Evolutionary conservation across 2,888 invertebrate genomes (phyloP).

Genomic region (Therioaphis trifolii): DNA sequence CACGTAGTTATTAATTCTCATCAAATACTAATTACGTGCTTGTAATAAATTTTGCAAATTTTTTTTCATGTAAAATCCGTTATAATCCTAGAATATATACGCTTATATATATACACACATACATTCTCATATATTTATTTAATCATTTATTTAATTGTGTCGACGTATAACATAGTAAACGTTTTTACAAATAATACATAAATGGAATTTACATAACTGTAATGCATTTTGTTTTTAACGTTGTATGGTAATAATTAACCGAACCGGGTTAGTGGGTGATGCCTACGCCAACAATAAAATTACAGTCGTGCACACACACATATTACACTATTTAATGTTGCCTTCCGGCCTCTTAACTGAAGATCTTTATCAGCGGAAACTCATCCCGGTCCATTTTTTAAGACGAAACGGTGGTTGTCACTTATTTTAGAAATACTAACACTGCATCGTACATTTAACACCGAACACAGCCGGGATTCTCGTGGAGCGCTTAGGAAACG

Average conservation of each 20-base stretch:
- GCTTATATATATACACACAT: no score
- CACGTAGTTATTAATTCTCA: not conserved
- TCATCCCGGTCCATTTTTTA: not conserved
- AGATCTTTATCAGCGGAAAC: slow-evolving; percentile 41
- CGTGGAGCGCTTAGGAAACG: not conserved
- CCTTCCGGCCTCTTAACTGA: slow-evolving; percentile 33
- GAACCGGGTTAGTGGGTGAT: slow-evolving; percentile 55
- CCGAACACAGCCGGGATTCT: not conserved
- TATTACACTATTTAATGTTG: slow-evolving; percentile 22
- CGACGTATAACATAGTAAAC: no score
- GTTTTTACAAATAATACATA: no score
- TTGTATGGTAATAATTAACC: not conserved
- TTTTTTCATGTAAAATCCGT: not conserved
- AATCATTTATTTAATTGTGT: no score
- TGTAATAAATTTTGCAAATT: slow-evolving; percentile 21
- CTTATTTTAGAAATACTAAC: not conserved
- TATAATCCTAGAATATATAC: not conserved
- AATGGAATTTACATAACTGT: no score
- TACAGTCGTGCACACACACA: not conserved
- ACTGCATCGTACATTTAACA: not conserved
- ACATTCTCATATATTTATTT: no score
- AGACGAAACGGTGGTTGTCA: not conserved
- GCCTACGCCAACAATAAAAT: not conserved
- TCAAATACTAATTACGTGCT: not conserved
- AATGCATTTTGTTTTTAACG: no score